phyloP scores from a whole-genome alignment of 1,140 invertebrate genomes.

The Zophobas atratus region DNA sequence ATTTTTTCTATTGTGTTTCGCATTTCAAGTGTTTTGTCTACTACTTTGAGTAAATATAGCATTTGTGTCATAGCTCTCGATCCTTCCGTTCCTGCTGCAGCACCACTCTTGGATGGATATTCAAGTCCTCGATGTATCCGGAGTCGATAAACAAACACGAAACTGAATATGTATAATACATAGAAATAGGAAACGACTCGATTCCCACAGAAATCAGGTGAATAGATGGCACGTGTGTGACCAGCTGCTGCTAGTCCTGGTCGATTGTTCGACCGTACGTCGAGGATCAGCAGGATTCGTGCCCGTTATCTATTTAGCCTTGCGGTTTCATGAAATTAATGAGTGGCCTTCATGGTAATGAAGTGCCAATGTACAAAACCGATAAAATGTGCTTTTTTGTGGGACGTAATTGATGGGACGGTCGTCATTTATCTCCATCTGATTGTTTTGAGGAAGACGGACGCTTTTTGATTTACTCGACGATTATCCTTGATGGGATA shows the following conservation, averaged over 20 bases:
- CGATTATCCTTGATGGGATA: neutral
- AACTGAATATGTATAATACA: neutral
- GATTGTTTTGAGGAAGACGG: conserved; percentile 29
- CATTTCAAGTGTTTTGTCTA: conserved; percentile 45
- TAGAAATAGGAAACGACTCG: neutral
- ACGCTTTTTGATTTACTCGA: neutral
- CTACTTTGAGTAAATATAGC: conserved; percentile 13
- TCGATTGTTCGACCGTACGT: neutral
- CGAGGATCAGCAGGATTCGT: conserved; percentile 3
- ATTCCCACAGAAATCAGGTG: conserved; percentile 4
- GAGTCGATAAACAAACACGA: neutral
- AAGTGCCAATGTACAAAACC: conserved; percentile 18
- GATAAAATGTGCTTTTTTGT: conserved; percentile 12
- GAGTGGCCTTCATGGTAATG: conserved; percentile 1
- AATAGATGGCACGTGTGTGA: conserved; percentile 17
- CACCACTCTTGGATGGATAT: neutral
- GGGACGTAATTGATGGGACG: conserved; percentile 21
- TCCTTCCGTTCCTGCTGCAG: neutral
- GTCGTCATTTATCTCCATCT: conserved; percentile 9
- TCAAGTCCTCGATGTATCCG: neutral
- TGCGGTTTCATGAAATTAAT: conserved; percentile 36
- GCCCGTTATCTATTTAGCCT: conserved; percentile 29
- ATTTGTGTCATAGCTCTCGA: conserved; percentile 9
- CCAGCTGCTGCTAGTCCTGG: neutral
- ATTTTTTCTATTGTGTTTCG: conserved; percentile 44